phyloP scores from a whole-genome alignment of 1,140 invertebrate species.

The Leptonema lineaticorne region DNA sequence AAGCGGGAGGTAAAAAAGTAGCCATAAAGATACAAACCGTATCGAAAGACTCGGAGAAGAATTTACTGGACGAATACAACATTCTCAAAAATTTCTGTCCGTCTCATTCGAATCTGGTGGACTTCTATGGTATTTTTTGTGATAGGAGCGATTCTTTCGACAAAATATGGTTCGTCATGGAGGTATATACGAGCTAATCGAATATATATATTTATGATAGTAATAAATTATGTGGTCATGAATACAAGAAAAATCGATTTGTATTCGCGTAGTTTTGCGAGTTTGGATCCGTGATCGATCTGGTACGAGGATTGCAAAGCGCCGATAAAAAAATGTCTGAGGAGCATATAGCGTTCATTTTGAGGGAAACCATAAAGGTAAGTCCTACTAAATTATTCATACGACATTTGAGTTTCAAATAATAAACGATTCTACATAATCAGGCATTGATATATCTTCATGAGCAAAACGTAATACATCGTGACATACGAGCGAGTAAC shows the following conservation, averaged over 20 bases:
- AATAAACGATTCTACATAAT: conserved; percentile 39
- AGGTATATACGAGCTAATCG: conserved; percentile 72
- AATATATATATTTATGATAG: not conserved
- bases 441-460: conserved; percentile 78
- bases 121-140: conserved; percentile 83
- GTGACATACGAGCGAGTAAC: conserved; percentile 84
- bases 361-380: conserved; percentile 83
- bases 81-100: conserved; percentile 74
- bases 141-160: conserved; percentile 64
- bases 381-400: conserved; percentile 41
- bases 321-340: conserved; percentile 75
- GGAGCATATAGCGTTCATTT: conserved; percentile 83
- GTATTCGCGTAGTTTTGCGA: conserved; percentile 68
- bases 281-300: conserved; percentile 76
- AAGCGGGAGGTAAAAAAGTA: conserved; percentile 68
- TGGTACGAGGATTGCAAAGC: conserved; percentile 68
- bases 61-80: conserved; percentile 82
- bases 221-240: not conserved
- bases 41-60: conserved; percentile 65
- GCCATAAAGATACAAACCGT: conserved; percentile 81
- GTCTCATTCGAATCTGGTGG: conserved; percentile 75
- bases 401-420: not conserved
- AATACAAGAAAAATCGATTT: not conserved
- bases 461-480: conserved; percentile 82
- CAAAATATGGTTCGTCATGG: conserved; percentile 87